A percentile compares a stretch with the other conserved stretches of the same genome.
Evolutionary conservation across 2,797 vertebrate species (phyloP).

Genomic region (Enteromius treurensis): DNA sequence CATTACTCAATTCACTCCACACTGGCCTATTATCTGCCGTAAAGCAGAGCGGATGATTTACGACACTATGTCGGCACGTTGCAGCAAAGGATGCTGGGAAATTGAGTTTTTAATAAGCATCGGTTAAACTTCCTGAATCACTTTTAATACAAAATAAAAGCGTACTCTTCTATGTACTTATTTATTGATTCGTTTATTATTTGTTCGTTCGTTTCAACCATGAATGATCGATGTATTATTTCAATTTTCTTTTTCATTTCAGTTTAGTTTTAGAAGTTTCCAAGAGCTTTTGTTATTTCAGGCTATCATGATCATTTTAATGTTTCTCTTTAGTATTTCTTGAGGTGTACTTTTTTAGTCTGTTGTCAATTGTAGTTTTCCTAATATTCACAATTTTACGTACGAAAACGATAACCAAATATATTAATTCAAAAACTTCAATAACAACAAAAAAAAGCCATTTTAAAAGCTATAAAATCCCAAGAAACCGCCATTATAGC

Average conservation of each 20-base stretch:
- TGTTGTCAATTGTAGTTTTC: neutral
- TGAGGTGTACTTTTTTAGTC: neutral
- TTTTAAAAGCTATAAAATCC: neutral
- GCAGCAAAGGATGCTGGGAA: constrained; percentile 48
- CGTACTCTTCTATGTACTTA: neutral
- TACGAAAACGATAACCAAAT: neutral
- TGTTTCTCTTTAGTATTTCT: neutral
- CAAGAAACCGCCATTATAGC: neutral
- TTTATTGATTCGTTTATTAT: neutral
- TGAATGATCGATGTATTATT: neutral
- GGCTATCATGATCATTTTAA: neutral
- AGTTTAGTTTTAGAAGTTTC: neutral
- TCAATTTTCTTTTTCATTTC: neutral
- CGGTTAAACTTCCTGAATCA: neutral
- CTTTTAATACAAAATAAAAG: neutral
- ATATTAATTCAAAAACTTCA: neutral
- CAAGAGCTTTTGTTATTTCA: neutral
- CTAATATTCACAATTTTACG: neutral
- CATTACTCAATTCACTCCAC: constrained; percentile 62
- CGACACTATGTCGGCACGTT: constrained; percentile 52
- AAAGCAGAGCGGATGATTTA: constrained; percentile 58
- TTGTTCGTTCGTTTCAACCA: neutral
- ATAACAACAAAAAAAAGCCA: neutral
- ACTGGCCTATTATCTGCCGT: constrained; percentile 63
- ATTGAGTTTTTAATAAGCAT: constrained; percentile 37